These are phyloP conservation scores for Drusus annulatus DNA, from an alignment of 1,140 invertebrate genomes.

Conservation along the genomic window DNA sequence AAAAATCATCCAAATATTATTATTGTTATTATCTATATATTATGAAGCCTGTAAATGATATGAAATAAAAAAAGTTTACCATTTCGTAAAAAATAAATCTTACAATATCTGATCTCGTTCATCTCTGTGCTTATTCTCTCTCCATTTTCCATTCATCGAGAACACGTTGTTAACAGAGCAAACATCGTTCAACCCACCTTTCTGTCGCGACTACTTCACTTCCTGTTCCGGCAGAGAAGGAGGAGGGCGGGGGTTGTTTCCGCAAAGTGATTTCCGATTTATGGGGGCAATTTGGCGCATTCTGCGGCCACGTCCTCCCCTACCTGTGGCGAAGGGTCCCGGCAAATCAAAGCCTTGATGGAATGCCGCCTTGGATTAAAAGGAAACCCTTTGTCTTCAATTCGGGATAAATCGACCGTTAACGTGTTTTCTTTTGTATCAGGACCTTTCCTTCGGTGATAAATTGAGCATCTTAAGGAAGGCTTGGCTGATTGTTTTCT, in stretches of 20 bases:
- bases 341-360: slow-evolving; percentile 41
- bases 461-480: slow-evolving; percentile 6
- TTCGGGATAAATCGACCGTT: slow-evolving; percentile 25
- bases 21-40: no score
- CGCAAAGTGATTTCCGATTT: slow-evolving; percentile 58
- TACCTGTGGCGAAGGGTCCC: slow-evolving; percentile 32
- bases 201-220: slow-evolving; percentile 31
- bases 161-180: slow-evolving; percentile 55
- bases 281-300: slow-evolving; percentile 56
- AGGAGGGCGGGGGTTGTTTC: slow-evolving; percentile 24
- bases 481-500: slow-evolving; percentile 25
- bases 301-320: slow-evolving; percentile 35
- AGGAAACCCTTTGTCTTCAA: slow-evolving; percentile 36
- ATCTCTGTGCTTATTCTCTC: slow-evolving; percentile 8
- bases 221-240: slow-evolving; percentile 18
- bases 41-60: no score
- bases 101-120: background rate
- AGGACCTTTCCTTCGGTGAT: slow-evolving; percentile 14
- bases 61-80: no score
- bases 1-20: no score
- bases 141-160: slow-evolving; percentile 27
- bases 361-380: slow-evolving; percentile 36
- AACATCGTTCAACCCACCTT: slow-evolving; percentile 51
- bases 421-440: slow-evolving; percentile 34
- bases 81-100: no score